Conservation (phyloP, 2,797 vertebrate genomes). For the Perodicticus potto region DNA sequence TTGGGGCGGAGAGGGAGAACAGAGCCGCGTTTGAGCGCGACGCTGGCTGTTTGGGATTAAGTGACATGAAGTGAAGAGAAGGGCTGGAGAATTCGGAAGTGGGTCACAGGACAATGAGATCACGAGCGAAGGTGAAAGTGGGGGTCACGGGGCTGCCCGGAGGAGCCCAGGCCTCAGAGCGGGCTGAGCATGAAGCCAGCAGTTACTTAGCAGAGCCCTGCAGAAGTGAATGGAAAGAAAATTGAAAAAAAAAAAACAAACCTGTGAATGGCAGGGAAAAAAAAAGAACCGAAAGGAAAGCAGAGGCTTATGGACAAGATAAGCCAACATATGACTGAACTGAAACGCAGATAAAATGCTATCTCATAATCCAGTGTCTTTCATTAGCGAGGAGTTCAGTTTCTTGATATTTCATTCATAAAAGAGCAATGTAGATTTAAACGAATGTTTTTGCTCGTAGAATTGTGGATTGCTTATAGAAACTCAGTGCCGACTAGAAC, state of each 20-base stretch:
- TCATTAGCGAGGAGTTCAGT: slow-evolving; percentile 27
- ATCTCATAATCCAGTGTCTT: slow-evolving; percentile 63
- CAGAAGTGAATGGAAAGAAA: background rate
- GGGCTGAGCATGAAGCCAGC: background rate
- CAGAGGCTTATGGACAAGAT: slow-evolving; percentile 40
- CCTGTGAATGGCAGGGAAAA: background rate
- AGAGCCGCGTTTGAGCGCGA: accelerated
- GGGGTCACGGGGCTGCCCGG: background rate
- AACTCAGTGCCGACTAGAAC: background rate
- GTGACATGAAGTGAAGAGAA: background rate
- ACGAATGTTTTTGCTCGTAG: background rate
- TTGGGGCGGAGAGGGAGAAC: background rate
- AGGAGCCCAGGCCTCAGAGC: background rate
- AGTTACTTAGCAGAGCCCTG: background rate
- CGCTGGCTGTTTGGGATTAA: background rate
- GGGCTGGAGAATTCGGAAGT: background rate
- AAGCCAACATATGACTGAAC: slow-evolving; percentile 70
- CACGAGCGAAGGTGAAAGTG: background rate
- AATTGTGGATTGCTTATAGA: background rate
- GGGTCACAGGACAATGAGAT: slow-evolving; percentile 38
- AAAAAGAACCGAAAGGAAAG: slow-evolving; percentile 5
- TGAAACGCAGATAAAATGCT: slow-evolving; percentile 62
- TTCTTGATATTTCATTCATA: slow-evolving; percentile 75
- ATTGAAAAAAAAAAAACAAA: background rate
- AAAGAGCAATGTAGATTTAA: slow-evolving; percentile 13